Conservation (phyloP, 1,140 invertebrate species). For the Drosophila takahashii region DNA sequence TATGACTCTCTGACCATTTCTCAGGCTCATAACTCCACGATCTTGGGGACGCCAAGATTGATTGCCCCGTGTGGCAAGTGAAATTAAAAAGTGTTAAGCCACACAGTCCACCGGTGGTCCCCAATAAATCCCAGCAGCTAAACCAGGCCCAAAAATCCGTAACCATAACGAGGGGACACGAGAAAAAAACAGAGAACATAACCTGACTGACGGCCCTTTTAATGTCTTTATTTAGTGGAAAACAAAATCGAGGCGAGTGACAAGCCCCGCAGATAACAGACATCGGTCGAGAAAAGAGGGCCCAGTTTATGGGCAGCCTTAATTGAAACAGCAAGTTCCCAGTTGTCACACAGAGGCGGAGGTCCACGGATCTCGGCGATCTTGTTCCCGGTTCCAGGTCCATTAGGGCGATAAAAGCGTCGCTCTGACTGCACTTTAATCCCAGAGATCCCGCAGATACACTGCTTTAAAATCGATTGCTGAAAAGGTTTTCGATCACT, state of each 20-base stretch:
- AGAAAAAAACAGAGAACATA: conserved; percentile 37
- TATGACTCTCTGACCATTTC: conserved; percentile 71
- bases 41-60: conserved; percentile 55
- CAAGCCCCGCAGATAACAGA: conserved; percentile 62
- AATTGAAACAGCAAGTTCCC: conserved; percentile 68
- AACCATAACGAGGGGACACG: conserved; percentile 26
- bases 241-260: conserved; percentile 78
- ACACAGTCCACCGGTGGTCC: conserved; percentile 65
- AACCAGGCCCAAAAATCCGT: conserved; percentile 12
- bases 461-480: conserved; percentile 1
- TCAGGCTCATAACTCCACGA: conserved; percentile 68
- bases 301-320: conserved; percentile 42
- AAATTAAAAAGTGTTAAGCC: conserved; percentile 81
- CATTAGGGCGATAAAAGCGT: conserved; percentile 76
- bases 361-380: conserved; percentile 10
- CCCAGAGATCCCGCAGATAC: conserved; percentile 13
- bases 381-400: conserved; percentile 31
- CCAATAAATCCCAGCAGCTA: conserved; percentile 70
- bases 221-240: conserved; percentile 82
- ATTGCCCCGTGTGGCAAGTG: conserved; percentile 74
- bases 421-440: conserved; percentile 61
- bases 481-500: too few relatives aligned
- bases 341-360: conserved; percentile 46
- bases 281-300: conserved; percentile 21
- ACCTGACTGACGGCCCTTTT: conserved; percentile 67